Base-by-base conservation (phyloP, 2,113 vertebrate species). In the Heterotilapia buettikoferi region DNA sequence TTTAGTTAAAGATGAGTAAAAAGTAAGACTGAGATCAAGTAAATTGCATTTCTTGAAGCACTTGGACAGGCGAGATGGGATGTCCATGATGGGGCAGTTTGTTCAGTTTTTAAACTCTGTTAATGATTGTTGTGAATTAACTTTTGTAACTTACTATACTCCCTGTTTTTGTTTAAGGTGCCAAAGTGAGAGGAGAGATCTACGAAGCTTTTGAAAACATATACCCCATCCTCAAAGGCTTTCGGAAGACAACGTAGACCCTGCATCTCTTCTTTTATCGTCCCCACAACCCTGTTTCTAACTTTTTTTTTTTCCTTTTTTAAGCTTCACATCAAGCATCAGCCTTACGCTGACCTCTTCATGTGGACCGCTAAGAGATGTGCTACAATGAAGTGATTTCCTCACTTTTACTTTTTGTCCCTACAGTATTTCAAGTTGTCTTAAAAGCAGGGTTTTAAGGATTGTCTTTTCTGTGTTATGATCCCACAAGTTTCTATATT, bases 171-270 rank as follows among this genome's bases (percentile, higher is more conserved):
- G 24, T 88, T 83, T 6, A 36, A 98, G 99, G 99, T 95, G 99
- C 99, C 94, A 99, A 99, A 95, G 98, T 99, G 92, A 97, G 98
- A 97, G 97, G 95, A 86, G 99, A 99, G 94, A 99, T 99, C 92
- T 99, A 99, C 21, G 98, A 99, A 96, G 99, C 99, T 0, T 99
- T 99, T 97, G 99, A 99, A 96, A 99, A 99, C 92, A 99, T 99
- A 93, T 99, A 99, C 94, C 99, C 99, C 26, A 99, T 99, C 94
- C 96, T 99, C 89, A 99, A 99, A 97, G 98, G 99, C 88, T 99
- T 99, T 95, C 96, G 98, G 90, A 99, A 99, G 94, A 99, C 98
- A 1, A 99, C 98, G 92, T 99, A 98, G 97, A 96, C 84, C 36
- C 73, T 53, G 84, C 56, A 36, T 8, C 21, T 56, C 24, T 66